These are phyloP conservation scores for Diplogasteroides magnus DNA, from an alignment of 1,140 invertebrate species.

Conservation along the genomic window DNA sequence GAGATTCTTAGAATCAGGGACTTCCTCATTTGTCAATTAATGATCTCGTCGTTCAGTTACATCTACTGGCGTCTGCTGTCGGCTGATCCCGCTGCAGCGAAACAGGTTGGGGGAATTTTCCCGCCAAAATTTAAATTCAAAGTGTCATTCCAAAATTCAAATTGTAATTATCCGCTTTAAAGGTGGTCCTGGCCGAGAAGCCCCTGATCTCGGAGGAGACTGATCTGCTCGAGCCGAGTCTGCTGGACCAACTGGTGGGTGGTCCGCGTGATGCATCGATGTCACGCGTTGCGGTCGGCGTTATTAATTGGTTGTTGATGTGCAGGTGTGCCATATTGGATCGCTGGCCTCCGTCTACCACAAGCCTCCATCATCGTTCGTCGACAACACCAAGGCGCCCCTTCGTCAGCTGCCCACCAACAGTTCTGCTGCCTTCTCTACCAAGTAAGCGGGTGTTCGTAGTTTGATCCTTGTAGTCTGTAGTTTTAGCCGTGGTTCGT, in stretches of 20 bases:
- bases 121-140: too few relatives aligned
- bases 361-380: conserved; percentile 96
- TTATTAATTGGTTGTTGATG: background rate
- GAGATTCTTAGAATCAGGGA: too few relatives aligned
- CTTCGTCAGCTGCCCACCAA: conserved; percentile 42
- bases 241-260: conserved; percentile 91
- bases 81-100: conserved; percentile 95
- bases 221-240: conserved; percentile 90
- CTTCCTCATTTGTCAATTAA: too few relatives aligned
- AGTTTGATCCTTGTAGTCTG: background rate
- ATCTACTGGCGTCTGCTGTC: conserved; percentile 98
- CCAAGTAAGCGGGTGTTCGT: conserved; percentile 6
- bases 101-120: conserved; percentile 66
- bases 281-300: conserved; percentile 73
- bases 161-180: too few relatives aligned
- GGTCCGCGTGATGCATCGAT: conserved; percentile 86
- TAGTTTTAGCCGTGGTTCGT: too few relatives aligned
- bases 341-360: conserved; percentile 97
- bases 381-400: conserved; percentile 69
- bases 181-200: conserved; percentile 91
- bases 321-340: conserved; percentile 94
- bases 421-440: background rate
- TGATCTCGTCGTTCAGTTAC: too few relatives aligned
- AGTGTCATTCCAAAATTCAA: too few relatives aligned
- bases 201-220: conserved; percentile 98